Evolutionary conservation across 2,797 vertebrate genomes (phyloP).

Genomic region (Emys orbicularis): DNA sequence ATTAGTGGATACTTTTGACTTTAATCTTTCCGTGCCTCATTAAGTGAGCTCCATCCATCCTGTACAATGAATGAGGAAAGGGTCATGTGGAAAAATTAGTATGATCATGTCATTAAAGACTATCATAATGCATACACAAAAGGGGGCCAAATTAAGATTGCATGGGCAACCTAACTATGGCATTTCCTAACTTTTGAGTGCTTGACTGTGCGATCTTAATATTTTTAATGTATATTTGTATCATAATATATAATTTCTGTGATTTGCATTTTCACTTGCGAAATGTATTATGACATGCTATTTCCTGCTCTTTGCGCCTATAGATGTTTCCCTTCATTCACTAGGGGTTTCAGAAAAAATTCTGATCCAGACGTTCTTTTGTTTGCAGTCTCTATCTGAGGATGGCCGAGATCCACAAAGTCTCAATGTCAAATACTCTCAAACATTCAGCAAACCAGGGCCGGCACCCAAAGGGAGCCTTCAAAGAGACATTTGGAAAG

Average conservation of each 20-base stretch:
- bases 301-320: not conserved
- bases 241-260: not conserved
- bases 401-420: not conserved
- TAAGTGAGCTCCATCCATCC: not conserved
- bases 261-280: not conserved
- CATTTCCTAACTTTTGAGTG: not conserved
- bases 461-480: not conserved
- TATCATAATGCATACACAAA: not conserved
- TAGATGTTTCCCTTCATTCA: not conserved
- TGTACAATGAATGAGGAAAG: not conserved
- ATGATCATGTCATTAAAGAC: not conserved
- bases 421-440: not conserved
- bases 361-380: not conserved
- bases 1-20: not conserved
- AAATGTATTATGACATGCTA: not conserved
- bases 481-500: not conserved
- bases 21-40: not conserved
- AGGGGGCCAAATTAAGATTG: not conserved
- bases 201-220: not conserved
- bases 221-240: not conserved
- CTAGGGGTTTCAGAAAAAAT: not conserved
- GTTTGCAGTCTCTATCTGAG: not conserved
- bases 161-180: not conserved
- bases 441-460: not conserved
- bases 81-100: not conserved